Evolutionary conservation across 2,797 vertebrate species (phyloP).

Genomic region (Neostethus bicornis): DNA sequence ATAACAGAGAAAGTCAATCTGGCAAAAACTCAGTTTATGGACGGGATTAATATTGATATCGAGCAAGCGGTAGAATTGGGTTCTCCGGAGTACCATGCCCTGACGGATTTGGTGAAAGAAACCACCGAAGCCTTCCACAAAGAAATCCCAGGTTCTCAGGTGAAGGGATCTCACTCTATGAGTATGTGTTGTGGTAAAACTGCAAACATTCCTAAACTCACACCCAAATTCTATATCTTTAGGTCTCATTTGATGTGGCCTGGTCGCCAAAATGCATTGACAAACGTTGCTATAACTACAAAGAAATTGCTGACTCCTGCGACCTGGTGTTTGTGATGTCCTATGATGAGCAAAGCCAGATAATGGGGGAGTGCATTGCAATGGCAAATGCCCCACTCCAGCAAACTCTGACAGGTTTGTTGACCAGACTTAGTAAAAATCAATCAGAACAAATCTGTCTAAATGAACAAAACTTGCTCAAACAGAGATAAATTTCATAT

Average conservation of each 20-base stretch:
- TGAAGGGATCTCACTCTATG: slow-evolving; percentile 55
- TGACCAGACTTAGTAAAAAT: background rate
- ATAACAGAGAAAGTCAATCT: slow-evolving; percentile 84
- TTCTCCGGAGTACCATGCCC: slow-evolving; percentile 85
- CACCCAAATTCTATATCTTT: slow-evolving; percentile 18
- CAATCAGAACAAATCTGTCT: background rate
- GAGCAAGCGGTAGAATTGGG: slow-evolving; percentile 85
- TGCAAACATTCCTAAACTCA: background rate
- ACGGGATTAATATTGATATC: slow-evolving; percentile 96
- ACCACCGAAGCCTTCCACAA: slow-evolving; percentile 88
- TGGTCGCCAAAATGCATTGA: slow-evolving; percentile 92
- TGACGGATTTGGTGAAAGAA: slow-evolving; percentile 91
- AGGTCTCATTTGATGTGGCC: slow-evolving; percentile 96
- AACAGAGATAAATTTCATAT: background rate
- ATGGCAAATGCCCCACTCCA: slow-evolving; percentile 90
- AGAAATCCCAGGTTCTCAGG: slow-evolving; percentile 94
- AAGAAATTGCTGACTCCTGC: slow-evolving; percentile 86
- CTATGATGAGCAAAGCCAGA: slow-evolving; percentile 94
- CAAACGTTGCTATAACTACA: slow-evolving; percentile 91
- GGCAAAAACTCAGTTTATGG: slow-evolving; percentile 92
- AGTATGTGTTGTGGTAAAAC: background rate
- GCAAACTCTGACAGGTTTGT: slow-evolving; percentile 88
- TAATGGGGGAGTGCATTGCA: slow-evolving; percentile 88
- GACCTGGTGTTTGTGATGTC: slow-evolving; percentile 98
- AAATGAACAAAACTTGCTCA: background rate